Conservation (phyloP, 1,140 invertebrate genomes). For the Lucilia cuprina region DNA sequence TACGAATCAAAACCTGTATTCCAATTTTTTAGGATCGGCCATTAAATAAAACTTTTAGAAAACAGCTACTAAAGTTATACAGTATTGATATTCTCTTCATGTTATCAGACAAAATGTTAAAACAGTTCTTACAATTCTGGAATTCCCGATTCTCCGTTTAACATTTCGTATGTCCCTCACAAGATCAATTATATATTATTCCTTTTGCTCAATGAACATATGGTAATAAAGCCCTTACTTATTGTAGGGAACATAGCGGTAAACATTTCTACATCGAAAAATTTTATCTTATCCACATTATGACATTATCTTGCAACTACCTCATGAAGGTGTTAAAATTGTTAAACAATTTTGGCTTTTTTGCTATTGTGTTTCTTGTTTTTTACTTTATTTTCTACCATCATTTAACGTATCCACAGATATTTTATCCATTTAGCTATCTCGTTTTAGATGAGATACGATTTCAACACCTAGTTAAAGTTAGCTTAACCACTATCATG, state of each 20-base stretch:
- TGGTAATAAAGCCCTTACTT: too few relatives aligned
- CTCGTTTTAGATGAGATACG: constrained; percentile 25
- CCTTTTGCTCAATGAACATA: too few relatives aligned
- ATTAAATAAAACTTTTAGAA: too few relatives aligned
- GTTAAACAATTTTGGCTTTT: constrained; percentile 27
- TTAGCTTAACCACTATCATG: constrained; percentile 6
- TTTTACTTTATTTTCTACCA: neutral
- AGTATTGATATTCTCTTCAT: too few relatives aligned
- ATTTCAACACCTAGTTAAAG: constrained; percentile 23
- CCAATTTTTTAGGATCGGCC: too few relatives aligned
- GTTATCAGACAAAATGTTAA: too few relatives aligned
- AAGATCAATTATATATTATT: too few relatives aligned
- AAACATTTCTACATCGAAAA: neutral
- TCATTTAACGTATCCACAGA: neutral
- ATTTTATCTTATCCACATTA: neutral
- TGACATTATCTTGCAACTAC: constrained; percentile 31
- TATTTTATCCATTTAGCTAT: constrained; percentile 17
- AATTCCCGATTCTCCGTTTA: too few relatives aligned
- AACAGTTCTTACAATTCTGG: too few relatives aligned
- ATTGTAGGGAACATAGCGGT: neutral
- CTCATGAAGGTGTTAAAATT: constrained; percentile 32
- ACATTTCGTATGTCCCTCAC: too few relatives aligned
- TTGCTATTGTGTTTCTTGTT: neutral
- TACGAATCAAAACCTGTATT: too few relatives aligned
- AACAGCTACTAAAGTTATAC: too few relatives aligned